Percentiles rank a stretch among this genome's conserved stretches.
These are phyloP conservation scores for Python bivittatus DNA, from an alignment of 2,113 vertebrate genomes.

Conservation along the genomic window DNA sequence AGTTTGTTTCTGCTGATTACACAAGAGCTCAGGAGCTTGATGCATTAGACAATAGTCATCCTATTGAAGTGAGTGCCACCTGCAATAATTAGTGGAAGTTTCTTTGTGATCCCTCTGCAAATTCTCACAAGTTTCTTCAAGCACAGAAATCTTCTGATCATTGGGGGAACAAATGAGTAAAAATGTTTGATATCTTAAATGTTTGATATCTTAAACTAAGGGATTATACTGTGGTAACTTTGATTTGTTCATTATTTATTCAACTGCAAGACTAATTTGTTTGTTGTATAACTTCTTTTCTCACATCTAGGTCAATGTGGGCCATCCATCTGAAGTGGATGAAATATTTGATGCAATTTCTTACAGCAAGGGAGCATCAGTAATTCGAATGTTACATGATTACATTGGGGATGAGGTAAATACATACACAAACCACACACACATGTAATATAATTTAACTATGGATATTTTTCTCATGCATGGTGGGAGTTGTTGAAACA, in stretches of 20 bases:
- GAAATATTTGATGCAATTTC: constrained; percentile 99
- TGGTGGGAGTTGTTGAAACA: not conserved
- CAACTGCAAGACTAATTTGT: constrained; percentile 37
- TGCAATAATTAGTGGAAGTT: not conserved
- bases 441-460: not conserved
- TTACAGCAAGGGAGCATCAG: constrained; percentile 98
- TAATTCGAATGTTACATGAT: constrained; percentile 97
- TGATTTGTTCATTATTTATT: not conserved
- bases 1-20: constrained; percentile 98
- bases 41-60: constrained; percentile 97
- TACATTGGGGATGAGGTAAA: constrained; percentile 96
- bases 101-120: not conserved
- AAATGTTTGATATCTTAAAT: not conserved
- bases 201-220: not conserved
- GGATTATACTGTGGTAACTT: not conserved
- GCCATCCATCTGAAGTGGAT: constrained; percentile 96
- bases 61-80: constrained; percentile 85
- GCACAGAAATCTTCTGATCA: not conserved
- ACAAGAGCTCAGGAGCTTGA: constrained; percentile 96
- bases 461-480: too few species aligned
- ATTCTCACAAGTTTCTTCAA: constrained; percentile 5
- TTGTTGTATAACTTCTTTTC: constrained; percentile 45
- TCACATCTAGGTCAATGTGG: constrained; percentile 86
- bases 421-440: not conserved
- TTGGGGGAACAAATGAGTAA: not conserved